Conservation (phyloP, 2,797 vertebrate species). For the Cryptoprocta ferox region DNA sequence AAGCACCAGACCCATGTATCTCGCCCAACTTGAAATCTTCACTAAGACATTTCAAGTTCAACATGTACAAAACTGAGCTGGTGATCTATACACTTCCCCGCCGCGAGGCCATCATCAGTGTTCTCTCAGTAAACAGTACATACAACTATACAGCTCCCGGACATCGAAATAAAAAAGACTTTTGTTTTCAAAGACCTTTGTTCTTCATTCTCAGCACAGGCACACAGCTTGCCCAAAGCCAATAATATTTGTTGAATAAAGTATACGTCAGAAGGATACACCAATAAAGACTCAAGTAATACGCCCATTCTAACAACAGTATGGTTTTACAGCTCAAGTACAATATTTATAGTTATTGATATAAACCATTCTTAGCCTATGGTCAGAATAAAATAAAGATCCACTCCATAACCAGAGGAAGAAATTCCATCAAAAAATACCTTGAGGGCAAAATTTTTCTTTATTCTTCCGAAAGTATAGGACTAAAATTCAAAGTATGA, state of each 20-base stretch:
- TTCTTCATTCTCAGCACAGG: not conserved
- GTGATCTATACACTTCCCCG: not conserved
- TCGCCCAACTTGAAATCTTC: not conserved
- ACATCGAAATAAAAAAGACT: not conserved
- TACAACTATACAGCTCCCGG: not conserved
- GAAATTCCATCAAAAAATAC: not conserved
- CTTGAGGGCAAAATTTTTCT: not conserved
- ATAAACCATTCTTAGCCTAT: not conserved
- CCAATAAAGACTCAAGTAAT: not conserved
- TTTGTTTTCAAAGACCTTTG: not conserved
- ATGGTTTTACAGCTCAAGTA: not conserved
- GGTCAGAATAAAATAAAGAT: not conserved
- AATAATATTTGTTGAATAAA: not conserved
- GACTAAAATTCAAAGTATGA: not conserved
- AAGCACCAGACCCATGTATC: not conserved
- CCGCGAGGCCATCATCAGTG: not conserved
- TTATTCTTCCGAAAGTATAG: conserved; percentile 16
- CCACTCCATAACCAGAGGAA: not conserved
- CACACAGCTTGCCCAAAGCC: not conserved
- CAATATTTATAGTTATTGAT: not conserved
- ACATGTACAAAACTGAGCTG: conserved; percentile 3
- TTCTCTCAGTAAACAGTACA: not conserved
- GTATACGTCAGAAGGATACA: not conserved
- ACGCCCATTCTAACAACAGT: not conserved
- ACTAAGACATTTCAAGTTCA: not conserved